Conservation (phyloP, 2,113 vertebrate genomes). For the Ophthalmolycus amberensis region DNA sequence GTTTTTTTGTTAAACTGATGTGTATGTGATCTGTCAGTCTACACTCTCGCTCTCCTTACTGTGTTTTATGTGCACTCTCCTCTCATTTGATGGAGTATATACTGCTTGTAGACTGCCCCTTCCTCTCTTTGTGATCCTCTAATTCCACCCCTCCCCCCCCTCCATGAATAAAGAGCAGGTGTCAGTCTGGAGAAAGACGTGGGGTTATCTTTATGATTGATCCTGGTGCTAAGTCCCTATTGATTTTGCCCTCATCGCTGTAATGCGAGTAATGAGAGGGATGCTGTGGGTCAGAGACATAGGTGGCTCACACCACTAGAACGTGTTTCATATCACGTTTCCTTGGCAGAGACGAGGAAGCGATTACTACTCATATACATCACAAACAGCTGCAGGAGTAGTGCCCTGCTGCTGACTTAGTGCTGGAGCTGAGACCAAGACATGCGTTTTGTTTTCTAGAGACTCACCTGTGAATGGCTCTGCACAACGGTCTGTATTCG, state of each 20-base stretch:
- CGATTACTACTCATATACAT: slow-evolving; percentile 25
- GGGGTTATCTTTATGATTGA: slow-evolving; percentile 64
- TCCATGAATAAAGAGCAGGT: slow-evolving; percentile 56
- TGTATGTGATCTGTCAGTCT: slow-evolving; percentile 48
- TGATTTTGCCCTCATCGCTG: slow-evolving; percentile 61
- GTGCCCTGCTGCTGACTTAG: slow-evolving; percentile 2
- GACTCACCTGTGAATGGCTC: not conserved
- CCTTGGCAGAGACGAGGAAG: not conserved
- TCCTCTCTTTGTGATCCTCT: not conserved
- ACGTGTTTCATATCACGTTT: slow-evolving; percentile 34
- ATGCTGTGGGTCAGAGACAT: slow-evolving; percentile 39
- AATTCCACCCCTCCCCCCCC: not conserved
- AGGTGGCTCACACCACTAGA: slow-evolving; percentile 14
- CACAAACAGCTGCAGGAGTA: slow-evolving; percentile 12
- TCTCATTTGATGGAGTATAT: slow-evolving; percentile 18
- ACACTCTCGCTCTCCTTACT: not conserved
- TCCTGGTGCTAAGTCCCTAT: slow-evolving; percentile 52
- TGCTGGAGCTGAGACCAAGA: not conserved
- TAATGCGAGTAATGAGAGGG: slow-evolving; percentile 63
- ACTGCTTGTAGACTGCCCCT: slow-evolving; percentile 20
- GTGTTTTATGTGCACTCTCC: slow-evolving; percentile 31
- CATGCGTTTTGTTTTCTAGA: not conserved
- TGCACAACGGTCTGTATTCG: not conserved
- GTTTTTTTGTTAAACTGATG: slow-evolving; percentile 33
- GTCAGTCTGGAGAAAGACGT: slow-evolving; percentile 40